Percentiles rank a stretch among this genome's conserved stretches.
These are phyloP conservation scores for Vanacampus margaritifer DNA, from an alignment of 2,113 vertebrate species.

Conservation along the genomic window DNA sequence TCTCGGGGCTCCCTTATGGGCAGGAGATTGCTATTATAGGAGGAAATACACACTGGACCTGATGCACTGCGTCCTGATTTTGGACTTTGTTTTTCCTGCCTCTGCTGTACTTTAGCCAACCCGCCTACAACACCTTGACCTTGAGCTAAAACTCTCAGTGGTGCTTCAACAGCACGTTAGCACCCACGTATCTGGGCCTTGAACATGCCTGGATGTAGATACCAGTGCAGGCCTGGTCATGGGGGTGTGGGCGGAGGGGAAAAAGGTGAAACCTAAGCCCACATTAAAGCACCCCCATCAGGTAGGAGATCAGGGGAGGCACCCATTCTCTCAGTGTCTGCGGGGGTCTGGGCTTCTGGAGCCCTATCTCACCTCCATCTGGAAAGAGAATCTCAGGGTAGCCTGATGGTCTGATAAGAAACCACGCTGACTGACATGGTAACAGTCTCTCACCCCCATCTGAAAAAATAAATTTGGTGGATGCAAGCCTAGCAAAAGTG, in stretches of 20 bases:
- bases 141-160: conserved; percentile 31
- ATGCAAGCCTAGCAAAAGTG: conserved; percentile 38
- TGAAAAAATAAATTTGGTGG: conserved; percentile 30
- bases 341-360: conserved; percentile 66
- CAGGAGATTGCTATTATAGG: neutral
- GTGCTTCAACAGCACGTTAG: conserved; percentile 29
- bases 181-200: conserved; percentile 28
- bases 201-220: conserved; percentile 56
- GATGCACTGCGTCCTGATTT: neutral
- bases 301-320: conserved; percentile 69
- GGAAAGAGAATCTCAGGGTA: conserved; percentile 77
- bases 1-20: neutral
- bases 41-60: neutral
- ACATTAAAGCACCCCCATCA: conserved; percentile 72
- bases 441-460: conserved; percentile 62
- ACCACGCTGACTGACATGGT: conserved; percentile 67
- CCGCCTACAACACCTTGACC: conserved; percentile 44
- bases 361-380: conserved; percentile 76
- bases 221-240: conserved; percentile 48
- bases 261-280: conserved; percentile 65
- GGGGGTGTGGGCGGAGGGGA: conserved; percentile 52
- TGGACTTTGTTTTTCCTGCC: neutral
- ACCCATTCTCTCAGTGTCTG: conserved; percentile 68
- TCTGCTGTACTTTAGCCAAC: neutral
- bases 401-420: conserved; percentile 71